A percentile compares a stretch with the other conserved stretches of the same genome.
Evolutionary conservation across 2,888 invertebrate species (phyloP).

Genomic region (Melikaiella ostensackeni): DNA sequence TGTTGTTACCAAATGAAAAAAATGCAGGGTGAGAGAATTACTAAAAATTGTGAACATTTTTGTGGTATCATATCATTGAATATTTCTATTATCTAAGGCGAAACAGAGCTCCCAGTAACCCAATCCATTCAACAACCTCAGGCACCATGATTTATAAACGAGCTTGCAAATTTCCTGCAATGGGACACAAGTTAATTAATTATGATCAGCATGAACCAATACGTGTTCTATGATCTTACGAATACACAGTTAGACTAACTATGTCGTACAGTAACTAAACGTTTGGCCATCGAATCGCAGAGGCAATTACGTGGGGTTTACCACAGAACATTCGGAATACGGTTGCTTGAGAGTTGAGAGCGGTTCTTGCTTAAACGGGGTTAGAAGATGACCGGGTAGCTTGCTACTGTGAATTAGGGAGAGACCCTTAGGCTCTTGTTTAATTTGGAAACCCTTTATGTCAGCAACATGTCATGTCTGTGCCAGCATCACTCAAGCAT

Average conservation of each 20-base stretch:
- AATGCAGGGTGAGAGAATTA: too few relatives aligned
- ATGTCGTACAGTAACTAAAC: conserved; percentile 3
- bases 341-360: conserved; percentile 12
- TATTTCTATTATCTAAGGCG: too few relatives aligned
- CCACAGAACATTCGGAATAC: conserved; percentile 3
- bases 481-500: conserved; percentile 1
- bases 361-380: not conserved
- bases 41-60: too few relatives aligned
- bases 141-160: conserved; percentile 18
- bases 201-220: not conserved
- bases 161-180: not conserved
- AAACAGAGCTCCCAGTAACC: too few relatives aligned
- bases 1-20: too few relatives aligned
- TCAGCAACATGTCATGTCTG: conserved; percentile 13
- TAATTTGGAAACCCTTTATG: conserved; percentile 14
- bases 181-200: conserved; percentile 3
- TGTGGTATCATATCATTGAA: too few relatives aligned
- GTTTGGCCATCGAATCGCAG: not conserved
- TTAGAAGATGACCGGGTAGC: conserved; percentile 15
- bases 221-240: conserved; percentile 12
- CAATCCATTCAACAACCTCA: too few relatives aligned
- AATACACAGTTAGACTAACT: not conserved
- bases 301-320: conserved; percentile 13
- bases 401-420: conserved; percentile 2
- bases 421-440: conserved; percentile 11